These are phyloP conservation scores for Psephotus haematonotus DNA, from an alignment of 2,113 vertebrate species.

Conservation along the genomic window DNA sequence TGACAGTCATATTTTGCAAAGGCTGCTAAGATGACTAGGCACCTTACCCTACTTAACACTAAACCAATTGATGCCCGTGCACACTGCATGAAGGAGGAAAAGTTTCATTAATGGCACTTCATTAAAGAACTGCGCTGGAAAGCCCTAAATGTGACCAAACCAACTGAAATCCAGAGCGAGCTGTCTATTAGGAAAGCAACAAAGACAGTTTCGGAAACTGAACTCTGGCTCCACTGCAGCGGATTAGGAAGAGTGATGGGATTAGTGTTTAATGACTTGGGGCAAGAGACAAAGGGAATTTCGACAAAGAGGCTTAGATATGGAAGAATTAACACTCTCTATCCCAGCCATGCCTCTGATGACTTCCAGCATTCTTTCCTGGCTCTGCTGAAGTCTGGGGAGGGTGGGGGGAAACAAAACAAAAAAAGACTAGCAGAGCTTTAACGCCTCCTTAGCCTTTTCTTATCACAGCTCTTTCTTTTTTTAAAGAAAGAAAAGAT, in stretches of 20 bases:
- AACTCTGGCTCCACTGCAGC: constrained; percentile 86
- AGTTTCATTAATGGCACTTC: constrained; percentile 89
- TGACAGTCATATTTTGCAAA: constrained; percentile 82
- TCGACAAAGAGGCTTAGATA: constrained; percentile 89
- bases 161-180: constrained; percentile 78
- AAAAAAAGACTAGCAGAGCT: constrained; percentile 52
- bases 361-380: constrained; percentile 81
- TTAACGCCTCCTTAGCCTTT: constrained; percentile 69
- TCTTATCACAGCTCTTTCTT: constrained; percentile 35
- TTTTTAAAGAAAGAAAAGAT: constrained; percentile 49
- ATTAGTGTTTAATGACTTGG: constrained; percentile 99
- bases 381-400: constrained; percentile 36
- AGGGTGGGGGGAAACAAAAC: not conserved
- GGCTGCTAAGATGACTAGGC: constrained; percentile 75
- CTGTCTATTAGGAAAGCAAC: constrained; percentile 86
- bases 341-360: constrained; percentile 78
- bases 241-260: constrained; percentile 99
- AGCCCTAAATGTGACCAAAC: constrained; percentile 76
- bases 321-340: constrained; percentile 92
- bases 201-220: constrained; percentile 88
- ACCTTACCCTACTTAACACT: constrained; percentile 77
- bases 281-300: constrained; percentile 89
- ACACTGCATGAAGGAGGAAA: constrained; percentile 79
- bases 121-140: constrained; percentile 81
- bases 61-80: constrained; percentile 80